Conservation (phyloP, 2,888 invertebrate genomes). For the Yponomeuta cagnagella region DNA sequence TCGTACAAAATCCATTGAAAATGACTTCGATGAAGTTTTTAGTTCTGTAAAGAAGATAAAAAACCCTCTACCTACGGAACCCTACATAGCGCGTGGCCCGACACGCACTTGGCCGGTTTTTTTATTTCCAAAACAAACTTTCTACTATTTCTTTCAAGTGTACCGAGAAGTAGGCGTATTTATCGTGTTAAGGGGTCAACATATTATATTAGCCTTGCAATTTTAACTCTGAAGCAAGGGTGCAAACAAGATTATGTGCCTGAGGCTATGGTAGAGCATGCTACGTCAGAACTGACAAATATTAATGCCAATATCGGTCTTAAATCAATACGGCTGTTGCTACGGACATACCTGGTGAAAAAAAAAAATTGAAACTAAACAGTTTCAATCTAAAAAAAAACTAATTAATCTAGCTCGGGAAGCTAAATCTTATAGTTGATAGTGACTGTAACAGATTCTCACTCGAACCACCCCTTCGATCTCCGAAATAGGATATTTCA, state of each 20-base stretch:
- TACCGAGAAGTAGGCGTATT: constrained; percentile 66
- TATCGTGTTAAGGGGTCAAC: constrained; percentile 73
- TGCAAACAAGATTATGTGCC: constrained; percentile 67
- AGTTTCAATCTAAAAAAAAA: too few relatives aligned
- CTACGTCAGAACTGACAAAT: not conserved
- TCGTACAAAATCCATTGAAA: too few relatives aligned
- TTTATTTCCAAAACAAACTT: not conserved
- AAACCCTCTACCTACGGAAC: too few relatives aligned
- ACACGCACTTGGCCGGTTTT: not conserved
- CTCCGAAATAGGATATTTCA: not conserved
- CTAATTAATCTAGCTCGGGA: too few relatives aligned
- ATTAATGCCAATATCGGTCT: not conserved
- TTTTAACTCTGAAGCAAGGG: constrained; percentile 68
- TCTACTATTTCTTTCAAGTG: constrained; percentile 30
- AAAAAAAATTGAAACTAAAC: too few relatives aligned
- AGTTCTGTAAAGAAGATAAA: too few relatives aligned
- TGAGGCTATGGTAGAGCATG: constrained; percentile 30
- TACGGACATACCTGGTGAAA: not conserved
- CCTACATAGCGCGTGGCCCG: too few relatives aligned
- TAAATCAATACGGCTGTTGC: not conserved
- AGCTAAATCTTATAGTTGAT: not conserved
- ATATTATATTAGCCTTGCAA: constrained; percentile 75
- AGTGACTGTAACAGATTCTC: not conserved
- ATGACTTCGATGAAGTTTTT: too few relatives aligned
- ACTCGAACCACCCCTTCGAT: not conserved